These are phyloP conservation scores for Bos taurus DNA, from an alignment of 2,113 vertebrate genomes.

Conservation along the genomic window DNA sequence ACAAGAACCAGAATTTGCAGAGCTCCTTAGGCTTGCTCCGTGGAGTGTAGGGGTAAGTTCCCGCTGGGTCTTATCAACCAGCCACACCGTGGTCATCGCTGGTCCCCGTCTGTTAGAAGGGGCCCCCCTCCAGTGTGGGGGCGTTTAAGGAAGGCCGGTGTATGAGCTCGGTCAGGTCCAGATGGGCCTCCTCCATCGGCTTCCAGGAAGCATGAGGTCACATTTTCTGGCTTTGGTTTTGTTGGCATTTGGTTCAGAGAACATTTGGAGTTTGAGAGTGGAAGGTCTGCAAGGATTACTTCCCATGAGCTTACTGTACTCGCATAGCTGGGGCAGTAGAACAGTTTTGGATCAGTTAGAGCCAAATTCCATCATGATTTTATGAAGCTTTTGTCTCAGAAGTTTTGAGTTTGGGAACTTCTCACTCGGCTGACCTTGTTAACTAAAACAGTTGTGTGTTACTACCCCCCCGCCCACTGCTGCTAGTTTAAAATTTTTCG, in stretches of 20 bases:
- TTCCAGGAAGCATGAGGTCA: constrained; percentile 58
- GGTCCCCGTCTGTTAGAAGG: background rate
- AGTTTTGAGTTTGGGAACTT: background rate
- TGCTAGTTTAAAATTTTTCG: background rate
- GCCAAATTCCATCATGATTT: constrained; percentile 32
- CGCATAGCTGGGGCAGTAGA: background rate
- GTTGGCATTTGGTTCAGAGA: constrained; percentile 32
- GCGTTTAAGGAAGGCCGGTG: background rate
- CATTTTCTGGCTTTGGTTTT: constrained; percentile 48
- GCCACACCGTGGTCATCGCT: fast-evolving
- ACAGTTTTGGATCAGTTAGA: background rate
- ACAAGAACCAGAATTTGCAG: background rate
- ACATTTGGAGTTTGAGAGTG: constrained; percentile 47
- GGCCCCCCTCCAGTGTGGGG: background rate
- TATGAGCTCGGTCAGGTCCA: background rate
- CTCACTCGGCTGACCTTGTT: background rate
- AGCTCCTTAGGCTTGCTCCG: too few species aligned
- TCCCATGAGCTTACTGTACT: constrained; percentile 40
- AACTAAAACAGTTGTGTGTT: background rate
- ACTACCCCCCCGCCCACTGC: too few species aligned
- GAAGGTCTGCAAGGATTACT: background rate
- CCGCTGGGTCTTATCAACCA: background rate
- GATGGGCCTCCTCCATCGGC: constrained; percentile 7
- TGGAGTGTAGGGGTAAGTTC: background rate
- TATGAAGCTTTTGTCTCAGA: background rate